Conservation (phyloP, 2,113 vertebrate genomes). For the Zosterops lateralis region DNA sequence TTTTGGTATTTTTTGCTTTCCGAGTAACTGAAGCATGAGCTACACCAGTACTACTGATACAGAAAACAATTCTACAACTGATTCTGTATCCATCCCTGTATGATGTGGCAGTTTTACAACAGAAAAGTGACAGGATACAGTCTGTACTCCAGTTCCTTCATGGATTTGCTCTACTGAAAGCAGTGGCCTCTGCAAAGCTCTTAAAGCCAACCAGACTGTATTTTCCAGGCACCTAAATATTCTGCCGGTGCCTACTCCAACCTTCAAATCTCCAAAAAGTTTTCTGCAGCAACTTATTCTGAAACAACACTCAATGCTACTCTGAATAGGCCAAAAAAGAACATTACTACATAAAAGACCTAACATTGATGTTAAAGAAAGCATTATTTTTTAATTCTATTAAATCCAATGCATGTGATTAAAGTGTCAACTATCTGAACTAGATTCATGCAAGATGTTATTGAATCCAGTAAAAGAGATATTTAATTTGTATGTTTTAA, state of each 20-base stretch:
- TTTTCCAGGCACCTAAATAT: background rate
- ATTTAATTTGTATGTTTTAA: background rate
- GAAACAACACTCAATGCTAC: background rate
- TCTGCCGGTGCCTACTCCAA: background rate
- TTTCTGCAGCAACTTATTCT: background rate
- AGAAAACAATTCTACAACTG: background rate
- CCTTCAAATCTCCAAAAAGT: background rate
- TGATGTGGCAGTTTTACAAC: background rate
- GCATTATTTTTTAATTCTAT: background rate
- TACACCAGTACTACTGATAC: background rate
- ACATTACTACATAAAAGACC: background rate
- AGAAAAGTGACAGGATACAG: background rate
- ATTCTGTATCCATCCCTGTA: background rate
- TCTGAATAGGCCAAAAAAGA: background rate
- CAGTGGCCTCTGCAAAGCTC: background rate
- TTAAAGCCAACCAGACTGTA: background rate
- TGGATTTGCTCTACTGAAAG: background rate
- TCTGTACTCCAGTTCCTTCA: background rate
- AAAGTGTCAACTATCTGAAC: background rate
- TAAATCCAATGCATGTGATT: background rate
- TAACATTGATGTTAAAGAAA: background rate
- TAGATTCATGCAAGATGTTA: background rate
- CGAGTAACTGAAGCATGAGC: background rate
- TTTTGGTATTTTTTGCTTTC: background rate
- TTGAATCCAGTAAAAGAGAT: background rate